A percentile compares a stretch with the other conserved stretches of the same genome.
Conservation (phyloP, 2,888 invertebrate genomes). For the Tuberolachnus salignus region DNA sequence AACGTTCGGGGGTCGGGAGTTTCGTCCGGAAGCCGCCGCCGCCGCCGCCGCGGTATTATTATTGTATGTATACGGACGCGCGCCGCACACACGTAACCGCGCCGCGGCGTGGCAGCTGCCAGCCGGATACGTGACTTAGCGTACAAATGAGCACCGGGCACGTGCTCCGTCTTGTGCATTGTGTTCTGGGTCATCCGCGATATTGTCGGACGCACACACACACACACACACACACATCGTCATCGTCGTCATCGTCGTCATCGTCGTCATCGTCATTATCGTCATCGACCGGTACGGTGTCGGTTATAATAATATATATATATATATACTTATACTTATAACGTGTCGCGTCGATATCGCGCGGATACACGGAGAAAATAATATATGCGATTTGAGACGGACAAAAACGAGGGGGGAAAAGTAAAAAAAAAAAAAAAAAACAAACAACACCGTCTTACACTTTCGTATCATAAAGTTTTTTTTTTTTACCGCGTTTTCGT, state of each 20-base stretch:
- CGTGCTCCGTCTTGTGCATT: conserved; percentile 40
- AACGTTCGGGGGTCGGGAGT: conserved; percentile 48
- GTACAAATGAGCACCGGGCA: conserved; percentile 41
- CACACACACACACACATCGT: background rate
- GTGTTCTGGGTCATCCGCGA: conserved; percentile 51
- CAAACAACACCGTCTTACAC: too few relatives aligned
- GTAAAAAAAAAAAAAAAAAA: too few relatives aligned
- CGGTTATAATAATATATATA: too few relatives aligned
- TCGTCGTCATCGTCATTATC: too few relatives aligned
- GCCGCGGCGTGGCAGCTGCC: conserved; percentile 33
- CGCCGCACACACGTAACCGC: too few relatives aligned
- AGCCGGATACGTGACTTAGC: conserved; percentile 47
- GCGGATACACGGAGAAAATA: too few relatives aligned
- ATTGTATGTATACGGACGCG: background rate
- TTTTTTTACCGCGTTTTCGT: too few relatives aligned
- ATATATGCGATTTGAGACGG: too few relatives aligned
- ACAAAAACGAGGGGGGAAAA: too few relatives aligned
- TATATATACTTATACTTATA: too few relatives aligned
- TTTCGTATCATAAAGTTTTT: too few relatives aligned
- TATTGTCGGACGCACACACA: conserved; percentile 39
- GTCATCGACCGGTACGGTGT: background rate
- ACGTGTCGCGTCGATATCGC: too few relatives aligned
- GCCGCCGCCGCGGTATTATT: background rate
- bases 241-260: background rate
- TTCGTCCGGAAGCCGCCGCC: conserved; percentile 10